A percentile compares a stretch with the other conserved stretches of the same genome.
Evolutionary conservation across 1,140 invertebrate species (phyloP).

Genomic region (Linepithema humile): DNA sequence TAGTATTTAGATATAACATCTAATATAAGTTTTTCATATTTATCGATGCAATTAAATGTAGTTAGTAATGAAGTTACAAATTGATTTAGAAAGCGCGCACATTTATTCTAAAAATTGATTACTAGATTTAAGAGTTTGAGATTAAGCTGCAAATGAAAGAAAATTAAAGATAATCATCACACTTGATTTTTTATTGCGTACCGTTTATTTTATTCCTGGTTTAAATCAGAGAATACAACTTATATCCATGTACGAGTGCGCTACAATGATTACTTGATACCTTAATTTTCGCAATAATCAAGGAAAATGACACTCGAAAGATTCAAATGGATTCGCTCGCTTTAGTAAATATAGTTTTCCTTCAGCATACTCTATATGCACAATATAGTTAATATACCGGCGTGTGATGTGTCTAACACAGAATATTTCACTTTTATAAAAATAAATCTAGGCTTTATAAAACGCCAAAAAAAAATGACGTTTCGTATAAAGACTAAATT

Average conservation of each 20-base stretch:
- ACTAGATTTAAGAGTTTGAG: not conserved
- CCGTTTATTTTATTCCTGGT: conserved; percentile 71
- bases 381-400: conserved; percentile 5
- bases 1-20: not conserved
- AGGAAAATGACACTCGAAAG: conserved; percentile 51
- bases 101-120: not conserved
- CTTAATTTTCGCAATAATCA: conserved; percentile 59
- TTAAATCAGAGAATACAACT: conserved; percentile 75
- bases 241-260: conserved; percentile 74
- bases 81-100: not conserved
- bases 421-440: conserved; percentile 5
- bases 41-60: not conserved
- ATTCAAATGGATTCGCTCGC: conserved; percentile 49
- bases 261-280: conserved; percentile 74
- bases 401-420: conserved; percentile 15
- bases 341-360: conserved; percentile 64
- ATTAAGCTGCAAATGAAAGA: not conserved
- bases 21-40: not conserved
- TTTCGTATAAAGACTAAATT: not conserved
- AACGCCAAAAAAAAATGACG: not conserved
- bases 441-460: not conserved
- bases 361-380: conserved; percentile 31
- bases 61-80: not conserved
- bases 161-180: not conserved
- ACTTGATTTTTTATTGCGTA: conserved; percentile 58